A percentile compares a stretch with the other conserved stretches of the same genome.
Conservation (phyloP, 1,140 invertebrate genomes). For the Cryptotermes secundus region DNA sequence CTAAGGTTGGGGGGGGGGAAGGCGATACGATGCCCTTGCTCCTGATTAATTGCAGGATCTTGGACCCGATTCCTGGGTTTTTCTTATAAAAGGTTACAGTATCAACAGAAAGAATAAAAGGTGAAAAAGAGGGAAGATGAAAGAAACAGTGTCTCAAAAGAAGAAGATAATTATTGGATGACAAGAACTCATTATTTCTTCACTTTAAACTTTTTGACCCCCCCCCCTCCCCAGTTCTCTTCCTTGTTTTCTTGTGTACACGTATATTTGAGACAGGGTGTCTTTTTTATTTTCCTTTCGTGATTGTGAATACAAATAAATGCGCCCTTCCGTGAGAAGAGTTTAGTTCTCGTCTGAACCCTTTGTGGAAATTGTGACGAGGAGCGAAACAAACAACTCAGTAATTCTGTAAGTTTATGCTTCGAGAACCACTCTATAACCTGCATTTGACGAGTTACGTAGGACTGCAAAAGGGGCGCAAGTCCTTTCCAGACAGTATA, state of each 20-base stretch:
- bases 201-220: too few relatives aligned
- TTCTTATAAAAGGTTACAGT: not conserved
- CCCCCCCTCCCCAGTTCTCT: too few relatives aligned
- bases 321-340: too few relatives aligned
- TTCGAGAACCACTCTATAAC: not conserved
- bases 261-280: not conserved
- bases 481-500: too few relatives aligned
- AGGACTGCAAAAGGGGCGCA: too few relatives aligned
- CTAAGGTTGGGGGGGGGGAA: not conserved
- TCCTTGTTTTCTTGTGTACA: too few relatives aligned
- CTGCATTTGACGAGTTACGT: too few relatives aligned
- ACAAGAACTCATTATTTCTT: too few relatives aligned
- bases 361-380: not conserved
- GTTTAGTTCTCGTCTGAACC: not conserved
- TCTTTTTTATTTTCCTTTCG: not conserved
- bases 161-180: too few relatives aligned
- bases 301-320: not conserved
- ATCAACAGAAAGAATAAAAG: not conserved
- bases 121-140: too few relatives aligned
- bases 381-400: not conserved
- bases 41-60: constrained; percentile 9
- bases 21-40: not conserved
- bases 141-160: too few relatives aligned
- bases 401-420: constrained; percentile 6
- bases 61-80: not conserved